phyloP scores from a whole-genome alignment of 92 coral and sea anemone genomes.

The Paragorgia papillata region DNA sequence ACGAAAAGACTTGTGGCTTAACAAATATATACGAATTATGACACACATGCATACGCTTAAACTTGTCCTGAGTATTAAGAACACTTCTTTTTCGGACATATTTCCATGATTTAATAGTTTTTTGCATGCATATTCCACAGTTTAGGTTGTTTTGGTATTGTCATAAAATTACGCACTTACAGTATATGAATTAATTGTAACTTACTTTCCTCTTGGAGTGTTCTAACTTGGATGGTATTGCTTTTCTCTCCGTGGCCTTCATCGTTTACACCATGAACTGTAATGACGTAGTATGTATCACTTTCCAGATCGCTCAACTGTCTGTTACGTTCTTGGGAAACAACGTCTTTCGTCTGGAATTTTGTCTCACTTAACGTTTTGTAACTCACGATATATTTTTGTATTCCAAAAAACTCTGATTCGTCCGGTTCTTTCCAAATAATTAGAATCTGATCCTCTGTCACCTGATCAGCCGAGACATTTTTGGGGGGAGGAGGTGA shows the following conservation, averaged over 20 bases:
- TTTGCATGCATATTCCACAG: too few relatives aligned
- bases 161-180: too few relatives aligned
- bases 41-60: too few relatives aligned
- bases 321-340: neutral
- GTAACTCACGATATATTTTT: neutral
- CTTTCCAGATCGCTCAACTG: neutral
- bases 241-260: neutral
- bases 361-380: neutral
- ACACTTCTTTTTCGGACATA: too few relatives aligned
- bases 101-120: too few relatives aligned
- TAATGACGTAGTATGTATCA: slow-evolving; percentile 4
- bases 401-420: neutral
- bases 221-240: neutral
- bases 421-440: neutral
- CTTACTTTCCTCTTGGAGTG: neutral
- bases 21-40: too few relatives aligned
- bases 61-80: too few relatives aligned
- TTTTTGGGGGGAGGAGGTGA: slow-evolving; percentile 2
- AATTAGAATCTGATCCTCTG: neutral
- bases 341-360: neutral
- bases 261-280: slow-evolving; percentile 1
- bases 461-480: neutral
- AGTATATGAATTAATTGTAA: too few relatives aligned
- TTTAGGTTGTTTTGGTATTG: too few relatives aligned
- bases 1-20: too few relatives aligned